These are phyloP conservation scores for Fregetta grallaria DNA, from an alignment of 2,113 vertebrate species.

Conservation along the genomic window DNA sequence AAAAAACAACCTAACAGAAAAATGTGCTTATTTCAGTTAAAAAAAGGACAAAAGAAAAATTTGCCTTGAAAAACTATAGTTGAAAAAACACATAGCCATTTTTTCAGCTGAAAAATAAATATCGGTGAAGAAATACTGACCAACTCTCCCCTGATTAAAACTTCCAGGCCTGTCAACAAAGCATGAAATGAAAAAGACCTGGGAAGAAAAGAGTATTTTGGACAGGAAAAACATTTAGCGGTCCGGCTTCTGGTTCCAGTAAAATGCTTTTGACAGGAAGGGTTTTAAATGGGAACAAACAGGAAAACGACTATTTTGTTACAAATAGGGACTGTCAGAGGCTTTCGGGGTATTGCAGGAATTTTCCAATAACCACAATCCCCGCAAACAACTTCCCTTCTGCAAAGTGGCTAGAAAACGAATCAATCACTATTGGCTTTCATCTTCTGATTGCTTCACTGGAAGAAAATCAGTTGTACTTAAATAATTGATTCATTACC, in stretches of 20 bases:
- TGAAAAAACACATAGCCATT: background rate
- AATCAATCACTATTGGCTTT: constrained; percentile 3
- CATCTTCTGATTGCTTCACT: background rate
- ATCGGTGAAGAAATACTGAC: background rate
- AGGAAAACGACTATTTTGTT: background rate
- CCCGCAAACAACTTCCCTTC: background rate
- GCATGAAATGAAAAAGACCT: background rate
- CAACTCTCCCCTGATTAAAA: background rate
- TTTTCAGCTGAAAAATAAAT: background rate
- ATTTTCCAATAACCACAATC: constrained; percentile 2
- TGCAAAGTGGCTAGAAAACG: background rate
- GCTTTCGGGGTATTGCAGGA: background rate
- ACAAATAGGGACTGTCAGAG: background rate
- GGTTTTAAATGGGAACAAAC: constrained; percentile 14
- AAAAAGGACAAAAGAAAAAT: background rate
- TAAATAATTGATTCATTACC: background rate
- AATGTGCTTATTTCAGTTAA: background rate
- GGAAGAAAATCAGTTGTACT: background rate
- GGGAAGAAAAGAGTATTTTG: constrained; percentile 4
- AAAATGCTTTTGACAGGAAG: constrained; percentile 18
- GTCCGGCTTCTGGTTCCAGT: constrained; percentile 11
- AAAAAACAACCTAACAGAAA: background rate
- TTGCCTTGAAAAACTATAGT: background rate
- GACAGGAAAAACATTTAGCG: background rate
- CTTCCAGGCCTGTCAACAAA: background rate